Conservation (phyloP, 1,140 invertebrate species). For the Campoletis sonorensis region DNA sequence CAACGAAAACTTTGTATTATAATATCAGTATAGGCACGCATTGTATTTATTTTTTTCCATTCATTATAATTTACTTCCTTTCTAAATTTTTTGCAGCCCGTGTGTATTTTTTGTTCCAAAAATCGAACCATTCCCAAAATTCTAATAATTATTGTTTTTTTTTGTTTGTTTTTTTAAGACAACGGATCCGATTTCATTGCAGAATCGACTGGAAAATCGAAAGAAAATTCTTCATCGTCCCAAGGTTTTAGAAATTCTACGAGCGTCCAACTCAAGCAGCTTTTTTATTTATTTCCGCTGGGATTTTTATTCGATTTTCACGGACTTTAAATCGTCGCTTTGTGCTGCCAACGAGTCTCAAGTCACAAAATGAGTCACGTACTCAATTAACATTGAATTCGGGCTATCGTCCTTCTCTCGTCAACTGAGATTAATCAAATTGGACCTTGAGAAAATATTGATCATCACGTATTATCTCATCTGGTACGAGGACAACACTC, state of each 20-base stretch:
- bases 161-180: no score
- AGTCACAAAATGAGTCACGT: background rate
- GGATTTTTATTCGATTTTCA: no score
- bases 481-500: constrained; percentile 62
- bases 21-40: constrained; percentile 70
- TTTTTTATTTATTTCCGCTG: no score
- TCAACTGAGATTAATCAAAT: constrained; percentile 61
- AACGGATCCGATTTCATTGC: no score
- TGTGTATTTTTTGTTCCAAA: background rate
- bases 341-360: no score
- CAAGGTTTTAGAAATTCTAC: background rate
- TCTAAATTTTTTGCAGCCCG: constrained; percentile 58
- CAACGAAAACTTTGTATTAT: constrained; percentile 68
- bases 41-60: constrained; percentile 74
- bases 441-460: constrained; percentile 62
- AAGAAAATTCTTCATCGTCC: no score
- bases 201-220: no score
- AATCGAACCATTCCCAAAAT: no score
- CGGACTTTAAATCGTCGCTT: no score
- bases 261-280: background rate
- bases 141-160: no score
- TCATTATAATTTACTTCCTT: constrained; percentile 67
- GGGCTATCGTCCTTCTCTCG: constrained; percentile 56
- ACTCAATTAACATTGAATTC: constrained; percentile 54
- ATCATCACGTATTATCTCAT: constrained; percentile 62